These are phyloP conservation scores for Prunella himalayana DNA, from an alignment of 2,113 vertebrate genomes.

Conservation along the genomic window DNA sequence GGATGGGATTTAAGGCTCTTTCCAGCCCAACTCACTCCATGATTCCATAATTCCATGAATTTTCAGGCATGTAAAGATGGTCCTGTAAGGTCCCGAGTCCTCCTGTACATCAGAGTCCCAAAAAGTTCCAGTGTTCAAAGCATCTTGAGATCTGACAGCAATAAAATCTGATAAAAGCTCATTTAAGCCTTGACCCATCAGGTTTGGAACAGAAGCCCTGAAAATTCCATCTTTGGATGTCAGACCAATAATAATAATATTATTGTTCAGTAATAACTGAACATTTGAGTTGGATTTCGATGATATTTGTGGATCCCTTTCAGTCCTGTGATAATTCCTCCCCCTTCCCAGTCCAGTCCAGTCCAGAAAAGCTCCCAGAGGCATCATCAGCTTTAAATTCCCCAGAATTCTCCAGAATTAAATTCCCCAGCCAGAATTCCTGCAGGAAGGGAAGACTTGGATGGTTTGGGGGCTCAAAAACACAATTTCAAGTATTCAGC, in stretches of 20 bases:
- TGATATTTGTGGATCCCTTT: not conserved
- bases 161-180: not conserved
- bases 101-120: not conserved
- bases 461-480: not conserved
- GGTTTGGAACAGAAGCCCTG: not conserved
- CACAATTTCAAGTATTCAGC: too few species aligned
- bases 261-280: not conserved
- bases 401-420: not conserved
- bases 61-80: not conserved
- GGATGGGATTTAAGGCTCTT: not conserved
- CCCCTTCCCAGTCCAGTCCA: not conserved
- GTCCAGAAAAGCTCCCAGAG: not conserved
- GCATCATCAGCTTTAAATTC: not conserved
- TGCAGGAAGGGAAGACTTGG: not conserved
- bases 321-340: too few species aligned
- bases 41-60: not conserved
- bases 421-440: not conserved
- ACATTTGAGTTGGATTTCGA: rapidly evolving
- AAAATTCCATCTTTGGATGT: not conserved
- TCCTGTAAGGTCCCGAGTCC: not conserved
- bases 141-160: rapidly evolving
- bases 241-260: not conserved
- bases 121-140: not conserved
- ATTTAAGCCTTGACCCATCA: not conserved
- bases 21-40: not conserved